Percentiles rank a stretch among this genome's conserved stretches.
Evolutionary conservation across 2,113 vertebrate species (phyloP).

Genomic region (Conger conger): DNA sequence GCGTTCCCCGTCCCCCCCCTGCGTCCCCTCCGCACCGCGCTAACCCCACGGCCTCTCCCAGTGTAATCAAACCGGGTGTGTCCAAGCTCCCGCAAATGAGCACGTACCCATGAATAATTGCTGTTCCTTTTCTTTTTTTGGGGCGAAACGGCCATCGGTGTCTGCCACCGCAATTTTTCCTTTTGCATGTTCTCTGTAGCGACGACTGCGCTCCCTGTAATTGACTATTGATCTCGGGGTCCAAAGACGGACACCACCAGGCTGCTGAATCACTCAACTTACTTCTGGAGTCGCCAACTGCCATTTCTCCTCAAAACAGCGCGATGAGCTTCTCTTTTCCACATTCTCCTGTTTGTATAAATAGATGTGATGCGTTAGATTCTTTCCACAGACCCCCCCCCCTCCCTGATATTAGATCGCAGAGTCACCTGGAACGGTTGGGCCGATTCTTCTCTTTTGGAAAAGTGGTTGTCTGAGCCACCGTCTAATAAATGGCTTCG

Average conservation of each 20-base stretch:
- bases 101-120: slow-evolving; percentile 7
- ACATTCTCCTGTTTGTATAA: background rate
- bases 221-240: slow-evolving; percentile 33
- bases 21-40: background rate
- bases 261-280: background rate
- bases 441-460: background rate
- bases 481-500: background rate
- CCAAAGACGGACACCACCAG: background rate
- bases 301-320: slow-evolving; percentile 8
- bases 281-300: slow-evolving; percentile 11
- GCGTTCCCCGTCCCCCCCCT: background rate
- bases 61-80: slow-evolving; percentile 2
- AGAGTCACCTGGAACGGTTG: background rate
- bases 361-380: background rate
- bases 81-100: slow-evolving; percentile 6
- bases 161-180: slow-evolving; percentile 18
- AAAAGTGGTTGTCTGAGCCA: background rate
- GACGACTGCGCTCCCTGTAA: slow-evolving; percentile 23
- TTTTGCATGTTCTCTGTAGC: slow-evolving; percentile 18
- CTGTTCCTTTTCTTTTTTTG: background rate
- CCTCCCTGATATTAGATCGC: background rate
- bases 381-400: background rate
- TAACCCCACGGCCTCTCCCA: slow-evolving; percentile 4
- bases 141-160: background rate
- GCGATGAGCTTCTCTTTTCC: background rate